Evolutionary conservation across 2,797 vertebrate species (phyloP), one percentile per base, ranked within the genome.

Genomic region (Chaunax sp.): DNA sequence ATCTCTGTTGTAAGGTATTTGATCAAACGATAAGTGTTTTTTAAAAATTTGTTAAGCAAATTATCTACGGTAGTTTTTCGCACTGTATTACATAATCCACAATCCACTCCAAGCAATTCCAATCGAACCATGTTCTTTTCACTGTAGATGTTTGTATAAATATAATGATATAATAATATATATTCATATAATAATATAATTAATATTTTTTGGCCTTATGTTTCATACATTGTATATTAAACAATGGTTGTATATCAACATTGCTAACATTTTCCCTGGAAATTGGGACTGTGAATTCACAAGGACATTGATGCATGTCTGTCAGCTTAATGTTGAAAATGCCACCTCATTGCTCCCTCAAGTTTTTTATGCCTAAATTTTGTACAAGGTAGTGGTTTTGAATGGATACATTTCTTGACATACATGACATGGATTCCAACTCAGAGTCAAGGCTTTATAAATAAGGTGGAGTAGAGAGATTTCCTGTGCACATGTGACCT

Each of bases 401-500:
- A 70, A 40, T 15, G 5, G 14, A 38, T 43, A 20, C 6, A 25
- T 6, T 40, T 20, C 23, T 10, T 4, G 9, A 15, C 35, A 52
- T 49, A 16, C 18, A 47, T 11, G 3, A n/a, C 5, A 45, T 62
- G 1, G 47, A 26, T 35, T 49, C 2, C 30, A 69, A 5, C 4
- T 30, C 16, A 10, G 16, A 41, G 7, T 16, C 15, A 18, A n/a
- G 0, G 6, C 5, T 23, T 5, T 0, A 35, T 1, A 9, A 16
- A 44, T 64, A 20, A 35, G 33, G 16, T 19, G 19, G 11, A 20
- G 13, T 23, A 22, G 41, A 33, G 30, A 33, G 16, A 49, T 74
- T 66, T 71, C 20, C 7, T 56, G 69, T 43, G 5, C 43, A 49
- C 26, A 23, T 43, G 30, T 69, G 81, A 51, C 82, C 57, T 19